Percentiles rank a stretch among this genome's conserved stretches.
phyloP scores from a whole-genome alignment of 1,140 invertebrate species.

The Protaetia brevitarsis region DNA sequence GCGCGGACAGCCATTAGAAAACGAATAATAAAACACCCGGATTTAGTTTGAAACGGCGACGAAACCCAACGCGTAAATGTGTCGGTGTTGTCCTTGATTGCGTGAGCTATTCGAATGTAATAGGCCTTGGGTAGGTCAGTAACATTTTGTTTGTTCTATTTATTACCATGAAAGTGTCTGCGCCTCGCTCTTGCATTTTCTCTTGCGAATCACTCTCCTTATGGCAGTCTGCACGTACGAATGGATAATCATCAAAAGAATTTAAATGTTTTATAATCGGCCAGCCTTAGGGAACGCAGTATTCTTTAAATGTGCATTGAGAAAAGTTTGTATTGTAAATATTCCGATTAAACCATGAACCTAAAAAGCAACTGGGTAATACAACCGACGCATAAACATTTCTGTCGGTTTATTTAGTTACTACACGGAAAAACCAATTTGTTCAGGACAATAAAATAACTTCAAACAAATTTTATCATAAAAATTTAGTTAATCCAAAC shows the following conservation, averaged over 20 bases:
- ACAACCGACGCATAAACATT: too few species aligned
- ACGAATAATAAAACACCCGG: neutral
- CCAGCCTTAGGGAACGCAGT: neutral
- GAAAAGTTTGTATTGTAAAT: too few species aligned
- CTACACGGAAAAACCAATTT: too few species aligned
- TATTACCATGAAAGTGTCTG: constrained; percentile 12
- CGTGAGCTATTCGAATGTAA: constrained; percentile 17
- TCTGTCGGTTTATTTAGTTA: too few species aligned
- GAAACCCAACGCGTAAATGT: neutral
- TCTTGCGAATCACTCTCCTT: neutral
- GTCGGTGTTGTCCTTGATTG: constrained; percentile 5
- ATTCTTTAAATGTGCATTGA: too few species aligned
- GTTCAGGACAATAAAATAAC: too few species aligned
- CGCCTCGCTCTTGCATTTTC: neutral
- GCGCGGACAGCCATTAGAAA: constrained; percentile 3
- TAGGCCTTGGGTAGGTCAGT: constrained; percentile 11
- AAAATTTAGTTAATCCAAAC: too few species aligned
- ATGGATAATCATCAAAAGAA: too few species aligned
- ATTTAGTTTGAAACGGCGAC: neutral
- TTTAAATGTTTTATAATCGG: too few species aligned
- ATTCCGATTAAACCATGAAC: too few species aligned
- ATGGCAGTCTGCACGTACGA: neutral
- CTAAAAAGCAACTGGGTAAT: too few species aligned
- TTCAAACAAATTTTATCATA: too few species aligned
- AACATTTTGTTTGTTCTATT: constrained; percentile 18